These are phyloP conservation scores for Leucophenga montana DNA, from an alignment of 2,888 invertebrate species.

Conservation along the genomic window DNA sequence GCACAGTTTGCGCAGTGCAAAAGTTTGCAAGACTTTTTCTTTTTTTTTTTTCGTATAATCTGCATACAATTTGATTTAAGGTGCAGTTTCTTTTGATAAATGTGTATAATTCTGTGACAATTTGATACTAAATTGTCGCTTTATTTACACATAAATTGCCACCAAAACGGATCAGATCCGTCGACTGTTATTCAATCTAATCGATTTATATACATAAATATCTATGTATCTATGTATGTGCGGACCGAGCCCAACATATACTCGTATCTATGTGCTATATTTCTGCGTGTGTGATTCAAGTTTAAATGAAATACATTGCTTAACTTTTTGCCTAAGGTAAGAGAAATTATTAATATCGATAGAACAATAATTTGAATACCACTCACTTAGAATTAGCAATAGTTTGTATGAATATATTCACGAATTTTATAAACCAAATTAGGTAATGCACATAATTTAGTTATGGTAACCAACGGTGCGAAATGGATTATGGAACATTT, in stretches of 20 bases:
- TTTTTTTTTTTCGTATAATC: background rate
- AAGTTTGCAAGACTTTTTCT: constrained; percentile 10
- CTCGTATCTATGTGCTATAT: no score
- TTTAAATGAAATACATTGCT: background rate
- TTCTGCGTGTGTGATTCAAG: background rate
- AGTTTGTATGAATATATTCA: no score
- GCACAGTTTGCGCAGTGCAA: constrained; percentile 4
- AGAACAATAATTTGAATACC: background rate
- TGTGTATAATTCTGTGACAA: constrained; percentile 11
- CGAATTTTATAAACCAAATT: no score
- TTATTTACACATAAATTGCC: constrained; percentile 13
- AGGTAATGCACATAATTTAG: no score
- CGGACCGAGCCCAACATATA: background rate
- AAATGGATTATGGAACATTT: no score
- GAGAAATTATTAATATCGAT: background rate
- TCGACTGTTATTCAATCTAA: no score
- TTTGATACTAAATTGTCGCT: constrained; percentile 17
- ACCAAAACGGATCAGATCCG: background rate
- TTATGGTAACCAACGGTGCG: no score
- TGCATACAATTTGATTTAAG: background rate
- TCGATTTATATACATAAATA: no score
- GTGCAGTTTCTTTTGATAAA: background rate
- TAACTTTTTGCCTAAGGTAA: background rate
- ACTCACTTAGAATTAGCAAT: no score
- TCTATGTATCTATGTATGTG: background rate